Conservation (phyloP, 2,797 vertebrate genomes). For the Pteronotus mesoamericanus region DNA sequence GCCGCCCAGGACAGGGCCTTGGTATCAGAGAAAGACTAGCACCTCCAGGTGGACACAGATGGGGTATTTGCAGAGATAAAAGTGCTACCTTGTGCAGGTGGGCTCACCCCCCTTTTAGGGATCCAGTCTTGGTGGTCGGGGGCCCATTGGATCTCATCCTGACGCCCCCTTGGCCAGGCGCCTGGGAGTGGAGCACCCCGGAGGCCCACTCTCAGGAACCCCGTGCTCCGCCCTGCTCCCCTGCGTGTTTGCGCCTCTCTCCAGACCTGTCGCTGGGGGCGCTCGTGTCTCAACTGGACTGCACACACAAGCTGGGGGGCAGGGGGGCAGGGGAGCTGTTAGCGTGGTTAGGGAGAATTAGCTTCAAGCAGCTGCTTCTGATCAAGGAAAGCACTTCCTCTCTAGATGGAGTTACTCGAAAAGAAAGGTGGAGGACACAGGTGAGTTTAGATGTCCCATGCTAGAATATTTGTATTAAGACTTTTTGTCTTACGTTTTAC, state of each 20-base stretch:
- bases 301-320: background rate
- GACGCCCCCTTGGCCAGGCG: accelerated
- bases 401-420: background rate
- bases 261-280: background rate
- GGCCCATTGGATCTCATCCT: background rate
- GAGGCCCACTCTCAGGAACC: accelerated
- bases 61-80: background rate
- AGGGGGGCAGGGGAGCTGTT: background rate
- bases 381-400: background rate
- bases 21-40: background rate
- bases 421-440: background rate
- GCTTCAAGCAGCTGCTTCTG: background rate
- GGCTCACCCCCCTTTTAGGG: background rate
- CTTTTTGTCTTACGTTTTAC: background rate
- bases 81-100: accelerated
- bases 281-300: background rate
- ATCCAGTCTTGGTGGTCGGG: background rate
- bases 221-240: background rate
- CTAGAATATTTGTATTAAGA: background rate
- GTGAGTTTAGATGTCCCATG: background rate
- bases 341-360: background rate
- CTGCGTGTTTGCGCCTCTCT: background rate
- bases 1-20: too few relatives aligned
- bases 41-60: background rate
- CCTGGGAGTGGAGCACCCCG: background rate